Base-by-base conservation (phyloP, 2,888 invertebrate species). In the Diaprepes abbreviatus region DNA sequence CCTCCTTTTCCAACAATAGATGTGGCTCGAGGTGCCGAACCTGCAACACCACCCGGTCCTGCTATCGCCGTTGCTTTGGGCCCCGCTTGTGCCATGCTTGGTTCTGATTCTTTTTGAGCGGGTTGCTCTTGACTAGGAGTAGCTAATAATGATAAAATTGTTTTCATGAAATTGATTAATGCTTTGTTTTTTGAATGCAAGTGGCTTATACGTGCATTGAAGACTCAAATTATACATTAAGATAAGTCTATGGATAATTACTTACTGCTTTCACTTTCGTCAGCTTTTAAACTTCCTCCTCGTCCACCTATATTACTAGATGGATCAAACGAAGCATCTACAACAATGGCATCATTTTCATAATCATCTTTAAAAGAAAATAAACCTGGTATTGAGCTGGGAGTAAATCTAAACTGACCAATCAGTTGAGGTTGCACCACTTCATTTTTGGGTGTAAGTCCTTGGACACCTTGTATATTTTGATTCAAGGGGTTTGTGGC, bases 1-100 rank as follows among this genome's bases (percentile, higher is more conserved):
- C 87, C 87, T 65, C 83, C 84, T 63, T 84, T 83, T 24, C 87
- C 87, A 16, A 84, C 86, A 17, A 87, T 77, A 1, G 88, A 87
- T 9, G 86, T 86, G 6, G 82, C 86, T 54, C 83, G 79, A 3
- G 87, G 87, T 10, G 84, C 83, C 2, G 87, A 85, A 9, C 84
- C 81, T 4, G 87, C 87, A 2, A 86, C 83, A 5, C 87, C 87
- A 36, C 86, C 86, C 38, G 81, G 81, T 35, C 87, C 87, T 4
- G 87, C 86, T 50, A 87, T 76, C 1, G 87, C 86, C 58, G 86
- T 82, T 2, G 86, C 87, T 38, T 83, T 82, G 6, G 87, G 87
- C 66, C 84, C 83, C 16, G 86, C 86, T 78, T 85, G 85, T 1
- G 87, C 85, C 58, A 85, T 81, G 33, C 84, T 83, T 3, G 85